Conservation (phyloP, 2,797 vertebrate species). For the Jordanella pulchra region DNA sequence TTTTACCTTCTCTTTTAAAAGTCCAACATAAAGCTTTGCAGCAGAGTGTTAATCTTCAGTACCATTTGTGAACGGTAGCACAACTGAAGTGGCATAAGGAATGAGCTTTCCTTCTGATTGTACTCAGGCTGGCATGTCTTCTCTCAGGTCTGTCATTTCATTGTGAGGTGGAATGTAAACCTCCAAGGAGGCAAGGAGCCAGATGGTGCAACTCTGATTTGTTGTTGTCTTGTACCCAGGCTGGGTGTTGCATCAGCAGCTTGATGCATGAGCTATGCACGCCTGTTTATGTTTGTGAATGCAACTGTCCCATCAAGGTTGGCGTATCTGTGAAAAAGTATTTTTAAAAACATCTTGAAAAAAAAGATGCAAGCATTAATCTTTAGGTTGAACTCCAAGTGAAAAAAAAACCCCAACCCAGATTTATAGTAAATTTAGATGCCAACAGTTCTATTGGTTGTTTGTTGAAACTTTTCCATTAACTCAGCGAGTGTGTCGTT, state of each 20-base stretch:
- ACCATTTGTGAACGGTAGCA: slow-evolving; percentile 27
- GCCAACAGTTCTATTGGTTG: slow-evolving; percentile 18
- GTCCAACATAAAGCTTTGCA: slow-evolving; percentile 24
- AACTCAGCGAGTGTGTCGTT: slow-evolving; percentile 58
- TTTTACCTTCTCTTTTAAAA: slow-evolving; percentile 43
- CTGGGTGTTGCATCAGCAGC: slow-evolving; percentile 27
- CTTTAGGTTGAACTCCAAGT: neutral
- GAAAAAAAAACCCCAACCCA: too few relatives aligned
- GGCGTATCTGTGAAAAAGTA: slow-evolving; percentile 18
- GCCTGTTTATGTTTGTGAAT: slow-evolving; percentile 13
- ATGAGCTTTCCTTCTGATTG: slow-evolving; percentile 38
- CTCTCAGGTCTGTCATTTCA: slow-evolving; percentile 57
- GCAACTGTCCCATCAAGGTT: slow-evolving; percentile 9
- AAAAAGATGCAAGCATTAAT: neutral
- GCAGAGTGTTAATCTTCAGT: slow-evolving; percentile 32
- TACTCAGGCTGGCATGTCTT: slow-evolving; percentile 48
- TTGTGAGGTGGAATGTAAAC: slow-evolving; percentile 52
- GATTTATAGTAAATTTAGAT: slow-evolving; percentile 15
- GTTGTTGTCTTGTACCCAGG: slow-evolving; percentile 31
- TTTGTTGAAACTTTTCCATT: slow-evolving; percentile 47
- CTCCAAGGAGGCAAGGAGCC: slow-evolving; percentile 35
- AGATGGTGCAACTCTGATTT: slow-evolving; percentile 56
- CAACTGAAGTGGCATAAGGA: slow-evolving; percentile 16
- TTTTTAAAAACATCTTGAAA: neutral
- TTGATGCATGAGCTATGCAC: neutral